Evolutionary conservation across 2,888 invertebrate genomes (phyloP).

Genomic region (Epistrophe grossulariae): DNA sequence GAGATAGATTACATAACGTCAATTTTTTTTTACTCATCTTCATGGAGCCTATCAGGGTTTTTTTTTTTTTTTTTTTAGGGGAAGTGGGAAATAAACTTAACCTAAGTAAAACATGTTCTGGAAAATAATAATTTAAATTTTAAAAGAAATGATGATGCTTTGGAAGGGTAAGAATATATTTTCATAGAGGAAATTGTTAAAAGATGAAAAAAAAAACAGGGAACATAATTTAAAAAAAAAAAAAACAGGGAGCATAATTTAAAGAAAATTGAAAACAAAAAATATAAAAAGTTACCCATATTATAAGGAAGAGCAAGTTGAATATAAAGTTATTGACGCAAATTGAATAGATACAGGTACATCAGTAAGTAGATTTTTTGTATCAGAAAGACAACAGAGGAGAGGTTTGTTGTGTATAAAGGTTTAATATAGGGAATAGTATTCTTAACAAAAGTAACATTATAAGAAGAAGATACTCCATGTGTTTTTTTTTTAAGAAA

Average conservation of each 20-base stretch:
- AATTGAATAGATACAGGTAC: slow-evolving; percentile 44
- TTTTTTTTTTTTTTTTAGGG: not conserved
- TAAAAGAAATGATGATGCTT: slow-evolving; percentile 47
- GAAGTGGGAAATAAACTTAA: not conserved
- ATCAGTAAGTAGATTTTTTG: no score
- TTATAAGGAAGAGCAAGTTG: slow-evolving; percentile 39
- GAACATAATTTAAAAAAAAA: not conserved
- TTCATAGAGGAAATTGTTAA: not conserved
- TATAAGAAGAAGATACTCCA: no score
- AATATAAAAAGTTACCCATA: no score
- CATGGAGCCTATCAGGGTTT: slow-evolving; percentile 55
- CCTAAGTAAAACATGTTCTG: not conserved
- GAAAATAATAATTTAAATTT: slow-evolving; percentile 67
- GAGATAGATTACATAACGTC: slow-evolving; percentile 71
- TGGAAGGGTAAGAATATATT: slow-evolving; percentile 8
- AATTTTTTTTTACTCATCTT: slow-evolving; percentile 30
- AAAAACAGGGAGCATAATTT: no score
- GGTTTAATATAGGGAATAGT: no score
- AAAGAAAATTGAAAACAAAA: no score
- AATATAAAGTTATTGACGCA: slow-evolving; percentile 64
- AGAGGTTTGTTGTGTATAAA: no score
- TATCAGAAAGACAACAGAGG: no score
- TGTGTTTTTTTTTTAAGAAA: no score
- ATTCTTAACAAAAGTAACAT: no score
- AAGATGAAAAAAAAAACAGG: not conserved